Percentiles rank a stretch among this genome's conserved stretches.
phyloP scores from a whole-genome alignment of 1,140 invertebrate genomes.

The Lepidotrigona ventralis region DNA sequence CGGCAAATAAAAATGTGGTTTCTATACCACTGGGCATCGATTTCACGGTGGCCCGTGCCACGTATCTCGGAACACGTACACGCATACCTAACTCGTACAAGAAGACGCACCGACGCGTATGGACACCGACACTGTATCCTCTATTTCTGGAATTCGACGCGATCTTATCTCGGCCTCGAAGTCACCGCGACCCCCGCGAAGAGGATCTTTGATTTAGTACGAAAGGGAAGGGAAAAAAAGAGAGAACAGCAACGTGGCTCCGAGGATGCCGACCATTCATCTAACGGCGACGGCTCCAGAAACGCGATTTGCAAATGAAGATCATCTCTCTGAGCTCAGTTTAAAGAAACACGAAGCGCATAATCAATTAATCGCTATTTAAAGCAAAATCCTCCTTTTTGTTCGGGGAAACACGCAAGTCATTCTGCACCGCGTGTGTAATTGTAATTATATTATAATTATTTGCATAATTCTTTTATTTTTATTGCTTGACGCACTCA shows the following conservation, averaged over 20 bases:
- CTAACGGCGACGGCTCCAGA: neutral
- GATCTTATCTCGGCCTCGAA: conserved; percentile 64
- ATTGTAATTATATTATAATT: neutral
- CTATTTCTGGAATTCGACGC: conserved; percentile 68
- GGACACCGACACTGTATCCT: conserved; percentile 54
- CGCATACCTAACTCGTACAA: conserved; percentile 32
- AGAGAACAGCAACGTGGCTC: conserved; percentile 16
- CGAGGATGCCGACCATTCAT: conserved; percentile 10
- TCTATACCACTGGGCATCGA: conserved; percentile 40
- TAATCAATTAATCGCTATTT: neutral
- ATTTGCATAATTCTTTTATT: no score
- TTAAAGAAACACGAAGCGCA: neutral
- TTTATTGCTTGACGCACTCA: conserved; percentile 75
- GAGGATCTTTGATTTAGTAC: conserved; percentile 70
- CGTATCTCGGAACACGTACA: conserved; percentile 33
- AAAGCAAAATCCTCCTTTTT: neutral
- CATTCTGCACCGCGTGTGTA: neutral
- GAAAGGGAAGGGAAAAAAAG: conserved; percentile 24
- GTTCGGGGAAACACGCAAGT: neutral
- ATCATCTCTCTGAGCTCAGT: neutral
- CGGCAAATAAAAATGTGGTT: conserved; percentile 1
- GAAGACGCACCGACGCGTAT: conserved; percentile 38
- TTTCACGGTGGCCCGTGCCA: conserved; percentile 52
- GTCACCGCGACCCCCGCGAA: conserved; percentile 64
- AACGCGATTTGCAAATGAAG: conserved; percentile 32